These are phyloP conservation scores for Atherinosoma microstoma DNA, from an alignment of 2,797 vertebrate genomes.

Conservation along the genomic window DNA sequence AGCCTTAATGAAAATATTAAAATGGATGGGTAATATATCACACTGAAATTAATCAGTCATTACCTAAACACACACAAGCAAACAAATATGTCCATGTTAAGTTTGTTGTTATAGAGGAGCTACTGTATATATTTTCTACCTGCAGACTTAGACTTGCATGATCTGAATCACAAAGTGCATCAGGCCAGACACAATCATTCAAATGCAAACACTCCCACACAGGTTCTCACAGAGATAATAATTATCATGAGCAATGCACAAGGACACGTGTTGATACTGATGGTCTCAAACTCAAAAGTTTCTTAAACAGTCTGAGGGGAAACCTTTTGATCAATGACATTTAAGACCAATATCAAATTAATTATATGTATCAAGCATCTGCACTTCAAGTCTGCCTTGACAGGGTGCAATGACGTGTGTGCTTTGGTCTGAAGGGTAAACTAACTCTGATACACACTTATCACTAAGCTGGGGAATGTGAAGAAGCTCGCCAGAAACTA, in stretches of 20 bases:
- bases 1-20: too few species aligned
- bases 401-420: conserved; percentile 44
- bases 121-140: too few species aligned
- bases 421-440: conserved; percentile 48
- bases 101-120: too few species aligned
- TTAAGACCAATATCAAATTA: conserved; percentile 1
- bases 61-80: not conserved
- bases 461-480: conserved; percentile 81
- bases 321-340: not conserved
- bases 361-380: conserved; percentile 20
- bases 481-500: conserved; percentile 56
- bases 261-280: not conserved
- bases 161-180: not conserved
- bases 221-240: not conserved
- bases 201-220: not conserved
- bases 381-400: conserved; percentile 19
- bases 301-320: not conserved
- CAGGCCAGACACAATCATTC: not conserved
- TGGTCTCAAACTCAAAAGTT: not conserved
- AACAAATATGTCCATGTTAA: too few species aligned
- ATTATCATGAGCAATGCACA: not conserved
- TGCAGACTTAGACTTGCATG: too few species aligned
- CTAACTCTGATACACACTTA: conserved; percentile 74
- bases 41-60: not conserved
- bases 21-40: not conserved